Percentiles rank a stretch among this genome's conserved stretches.
Conservation (phyloP, 2,797 vertebrate species). For the Falco rusticolus region DNA sequence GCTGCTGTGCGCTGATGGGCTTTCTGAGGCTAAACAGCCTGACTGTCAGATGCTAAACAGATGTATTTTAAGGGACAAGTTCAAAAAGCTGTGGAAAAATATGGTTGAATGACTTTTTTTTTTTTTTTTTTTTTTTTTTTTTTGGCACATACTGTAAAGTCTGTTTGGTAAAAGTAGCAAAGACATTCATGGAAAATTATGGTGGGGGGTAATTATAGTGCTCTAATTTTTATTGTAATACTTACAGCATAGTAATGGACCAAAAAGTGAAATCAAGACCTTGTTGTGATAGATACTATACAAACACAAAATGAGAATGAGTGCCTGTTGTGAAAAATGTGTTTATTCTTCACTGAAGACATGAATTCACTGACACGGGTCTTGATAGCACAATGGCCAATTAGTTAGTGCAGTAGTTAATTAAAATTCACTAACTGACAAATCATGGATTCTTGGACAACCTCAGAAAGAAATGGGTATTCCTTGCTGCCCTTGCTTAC, state of each 20-base stretch:
- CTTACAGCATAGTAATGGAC: background rate
- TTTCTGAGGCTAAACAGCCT: background rate
- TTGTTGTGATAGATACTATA: background rate
- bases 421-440: conserved; percentile 9
- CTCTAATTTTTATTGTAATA: background rate
- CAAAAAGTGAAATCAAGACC: background rate
- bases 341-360: background rate
- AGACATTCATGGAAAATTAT: background rate
- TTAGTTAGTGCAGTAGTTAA: background rate
- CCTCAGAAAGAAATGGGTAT: background rate
- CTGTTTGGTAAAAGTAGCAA: background rate
- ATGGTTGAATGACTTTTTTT: background rate
- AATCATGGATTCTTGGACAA: background rate
- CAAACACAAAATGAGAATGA: background rate
- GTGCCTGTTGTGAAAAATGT: background rate
- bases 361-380: background rate
- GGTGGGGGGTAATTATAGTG: background rate
- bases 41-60: background rate
- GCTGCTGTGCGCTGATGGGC: background rate
- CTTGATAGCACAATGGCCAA: background rate
- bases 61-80: background rate
- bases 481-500: background rate
- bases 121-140: background rate
- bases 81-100: background rate
- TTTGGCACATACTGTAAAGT: background rate